These are phyloP conservation scores for Odiellus spinosus DNA, from an alignment of 2,888 invertebrate genomes.

Conservation along the genomic window DNA sequence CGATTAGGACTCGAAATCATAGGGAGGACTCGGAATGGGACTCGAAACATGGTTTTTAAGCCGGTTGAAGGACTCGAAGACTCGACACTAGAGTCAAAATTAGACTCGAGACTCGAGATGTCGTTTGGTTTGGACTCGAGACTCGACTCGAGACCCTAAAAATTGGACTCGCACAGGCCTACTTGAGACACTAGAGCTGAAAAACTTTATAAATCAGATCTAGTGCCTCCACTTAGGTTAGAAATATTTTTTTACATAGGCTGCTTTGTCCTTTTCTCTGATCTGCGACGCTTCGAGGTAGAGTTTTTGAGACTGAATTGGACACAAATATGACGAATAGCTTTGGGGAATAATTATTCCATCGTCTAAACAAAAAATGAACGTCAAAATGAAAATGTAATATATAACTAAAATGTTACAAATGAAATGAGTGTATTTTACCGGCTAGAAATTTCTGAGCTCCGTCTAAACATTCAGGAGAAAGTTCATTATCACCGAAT, in stretches of 20 bases:
- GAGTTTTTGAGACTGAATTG: slow-evolving; percentile 76
- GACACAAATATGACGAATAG: slow-evolving; percentile 80
- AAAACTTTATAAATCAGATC: too few relatives aligned
- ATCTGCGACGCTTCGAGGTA: slow-evolving; percentile 49
- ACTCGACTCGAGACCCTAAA: too few relatives aligned
- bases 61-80: too few relatives aligned
- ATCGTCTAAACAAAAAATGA: slow-evolving; percentile 37
- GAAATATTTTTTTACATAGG: slow-evolving; percentile 5
- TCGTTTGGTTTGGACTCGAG: too few relatives aligned
- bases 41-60: too few relatives aligned
- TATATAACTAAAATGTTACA: background rate
- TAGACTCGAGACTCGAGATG: too few relatives aligned
- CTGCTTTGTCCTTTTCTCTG: slow-evolving; percentile 17
- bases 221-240: too few relatives aligned
- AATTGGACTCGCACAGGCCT: too few relatives aligned
- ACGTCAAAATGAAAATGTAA: slow-evolving; percentile 3
- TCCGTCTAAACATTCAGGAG: slow-evolving; percentile 93
- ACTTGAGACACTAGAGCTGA: too few relatives aligned
- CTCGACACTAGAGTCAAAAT: too few relatives aligned
- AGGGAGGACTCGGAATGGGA: too few relatives aligned
- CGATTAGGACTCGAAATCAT: too few relatives aligned
- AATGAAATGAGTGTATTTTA: background rate
- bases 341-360: slow-evolving; percentile 80
- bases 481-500: slow-evolving; percentile 96
- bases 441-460: slow-evolving; percentile 56